phyloP scores from a whole-genome alignment of 2,113 vertebrate genomes.

The Amblyornis subalaris region DNA sequence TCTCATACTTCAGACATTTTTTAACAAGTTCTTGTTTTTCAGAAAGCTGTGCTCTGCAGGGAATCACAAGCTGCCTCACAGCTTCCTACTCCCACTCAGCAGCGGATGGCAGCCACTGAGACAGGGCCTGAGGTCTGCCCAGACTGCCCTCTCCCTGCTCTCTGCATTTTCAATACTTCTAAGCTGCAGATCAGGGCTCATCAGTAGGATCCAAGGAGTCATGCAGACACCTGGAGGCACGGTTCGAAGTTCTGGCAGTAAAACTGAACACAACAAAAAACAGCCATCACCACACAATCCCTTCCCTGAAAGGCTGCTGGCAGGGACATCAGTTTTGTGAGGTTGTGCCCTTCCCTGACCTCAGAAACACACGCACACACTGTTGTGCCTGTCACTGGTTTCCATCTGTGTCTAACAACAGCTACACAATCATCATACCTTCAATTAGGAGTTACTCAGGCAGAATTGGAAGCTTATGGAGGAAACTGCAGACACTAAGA shows the following conservation, averaged over 20 bases:
- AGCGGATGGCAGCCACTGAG: background rate
- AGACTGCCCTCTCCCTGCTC: background rate
- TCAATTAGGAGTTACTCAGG: background rate
- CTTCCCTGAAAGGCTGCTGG: background rate
- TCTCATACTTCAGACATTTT: background rate
- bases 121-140: background rate
- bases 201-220: background rate
- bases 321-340: background rate
- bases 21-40: background rate
- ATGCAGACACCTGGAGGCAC: background rate
- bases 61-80: background rate
- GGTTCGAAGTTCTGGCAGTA: background rate
- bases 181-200: background rate
- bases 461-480: constrained; percentile 9
- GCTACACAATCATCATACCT: background rate
- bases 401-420: background rate
- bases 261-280: background rate
- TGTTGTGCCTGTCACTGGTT: background rate
- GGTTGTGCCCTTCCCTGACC: background rate
- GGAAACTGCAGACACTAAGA: background rate
- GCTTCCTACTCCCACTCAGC: constrained; percentile 1
- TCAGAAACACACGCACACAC: background rate
- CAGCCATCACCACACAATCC: background rate
- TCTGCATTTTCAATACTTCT: background rate
- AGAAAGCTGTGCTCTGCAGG: background rate